These are phyloP conservation scores for Paralichthys olivaceus DNA, from an alignment of 2,113 vertebrate genomes.

Conservation along the genomic window DNA sequence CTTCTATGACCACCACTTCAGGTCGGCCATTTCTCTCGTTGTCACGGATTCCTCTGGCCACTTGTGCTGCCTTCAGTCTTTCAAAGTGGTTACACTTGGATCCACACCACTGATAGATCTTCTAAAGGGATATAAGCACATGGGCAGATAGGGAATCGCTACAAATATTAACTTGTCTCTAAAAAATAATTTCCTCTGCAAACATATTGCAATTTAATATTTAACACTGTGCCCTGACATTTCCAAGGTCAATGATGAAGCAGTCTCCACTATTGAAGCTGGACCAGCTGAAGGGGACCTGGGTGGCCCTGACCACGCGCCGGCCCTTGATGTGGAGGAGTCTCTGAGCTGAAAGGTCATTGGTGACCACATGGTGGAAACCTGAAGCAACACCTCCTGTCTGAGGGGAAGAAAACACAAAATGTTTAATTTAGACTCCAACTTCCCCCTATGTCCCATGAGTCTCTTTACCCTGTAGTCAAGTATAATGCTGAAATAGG, in stretches of 20 bases:
- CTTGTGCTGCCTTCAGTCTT: constrained; percentile 88
- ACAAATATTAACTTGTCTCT: not conserved
- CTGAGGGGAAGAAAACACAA: constrained; percentile 72
- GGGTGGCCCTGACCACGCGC: constrained; percentile 88
- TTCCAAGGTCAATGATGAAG: constrained; percentile 93
- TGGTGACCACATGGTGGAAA: constrained; percentile 91
- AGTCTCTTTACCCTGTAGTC: constrained; percentile 15
- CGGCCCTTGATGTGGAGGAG: constrained; percentile 93
- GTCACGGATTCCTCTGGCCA: constrained; percentile 91
- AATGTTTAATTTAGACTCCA: not conserved
- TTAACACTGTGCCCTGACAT: constrained; percentile 73
- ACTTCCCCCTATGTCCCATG: constrained; percentile 8
- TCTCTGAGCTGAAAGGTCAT: constrained; percentile 85
- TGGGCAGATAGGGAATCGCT: not conserved
- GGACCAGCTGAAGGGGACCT: constrained; percentile 89
- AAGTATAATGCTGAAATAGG: not conserved
- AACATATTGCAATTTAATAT: no score
- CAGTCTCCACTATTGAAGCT: constrained; percentile 95
- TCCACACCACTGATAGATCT: constrained; percentile 94
- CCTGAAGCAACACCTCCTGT: constrained; percentile 92
- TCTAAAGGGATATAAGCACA: constrained; percentile 71
- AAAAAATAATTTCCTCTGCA: not conserved
- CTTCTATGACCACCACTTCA: constrained; percentile 86
- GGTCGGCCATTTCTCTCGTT: constrained; percentile 90
- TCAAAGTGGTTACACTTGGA: constrained; percentile 91